Conservation (phyloP, 2,888 invertebrate species). For the Epirrhoe alternata region DNA sequence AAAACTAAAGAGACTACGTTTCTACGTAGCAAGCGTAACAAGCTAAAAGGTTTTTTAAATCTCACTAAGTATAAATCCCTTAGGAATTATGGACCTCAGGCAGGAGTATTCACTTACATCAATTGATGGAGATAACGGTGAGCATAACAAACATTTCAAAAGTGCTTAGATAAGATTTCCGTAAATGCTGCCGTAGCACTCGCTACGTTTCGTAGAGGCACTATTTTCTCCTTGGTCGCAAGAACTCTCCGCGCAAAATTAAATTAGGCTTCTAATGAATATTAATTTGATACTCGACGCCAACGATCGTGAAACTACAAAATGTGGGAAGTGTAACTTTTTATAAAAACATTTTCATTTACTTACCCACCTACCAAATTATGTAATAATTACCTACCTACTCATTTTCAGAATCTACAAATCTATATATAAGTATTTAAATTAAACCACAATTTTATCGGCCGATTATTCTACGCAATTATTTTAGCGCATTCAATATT, state of each 20-base stretch:
- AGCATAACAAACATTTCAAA: too few species aligned
- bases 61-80: too few species aligned
- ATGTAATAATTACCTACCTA: not conserved
- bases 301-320: not conserved
- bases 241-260: not conserved
- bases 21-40: too few species aligned
- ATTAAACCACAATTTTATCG: not conserved
- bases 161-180: not conserved
- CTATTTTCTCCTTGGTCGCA: not conserved
- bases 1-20: too few species aligned
- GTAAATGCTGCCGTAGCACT: constrained; percentile 7
- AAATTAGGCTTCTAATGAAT: not conserved
- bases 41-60: too few species aligned
- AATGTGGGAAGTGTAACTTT: not conserved
- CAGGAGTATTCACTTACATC: too few species aligned
- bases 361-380: too few species aligned
- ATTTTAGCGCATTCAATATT: constrained; percentile 12
- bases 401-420: not conserved
- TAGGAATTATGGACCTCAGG: too few species aligned
- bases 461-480: not conserved
- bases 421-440: not conserved
- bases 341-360: not conserved
- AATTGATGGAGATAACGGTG: too few species aligned
- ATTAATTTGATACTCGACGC: constrained; percentile 1
- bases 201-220: constrained; percentile 9